Base-by-base conservation (phyloP, 1,140 invertebrate genomes). In the Brachionus rotundiformis region DNA sequence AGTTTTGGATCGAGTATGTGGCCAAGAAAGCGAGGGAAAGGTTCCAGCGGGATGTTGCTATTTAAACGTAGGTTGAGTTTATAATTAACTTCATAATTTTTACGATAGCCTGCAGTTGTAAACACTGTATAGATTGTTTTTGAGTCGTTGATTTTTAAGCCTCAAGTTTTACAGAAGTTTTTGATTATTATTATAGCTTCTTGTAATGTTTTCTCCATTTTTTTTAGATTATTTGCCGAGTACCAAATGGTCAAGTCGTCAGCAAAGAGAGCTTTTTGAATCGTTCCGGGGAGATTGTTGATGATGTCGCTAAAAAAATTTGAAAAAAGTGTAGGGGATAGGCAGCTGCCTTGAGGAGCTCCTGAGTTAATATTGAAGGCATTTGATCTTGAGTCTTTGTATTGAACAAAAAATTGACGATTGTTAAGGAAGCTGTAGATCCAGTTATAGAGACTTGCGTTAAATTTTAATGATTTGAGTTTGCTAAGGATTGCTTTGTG, bases 101-200 rank as follows among this genome's bases (percentile, higher is more conserved):
- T 3, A 3, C 59, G 3, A 63, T 63, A 63, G 19, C 59, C 59
- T 8, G 27, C 59, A 8, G 27, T 63, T 8, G 27, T 63, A 13
- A 63, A 63, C 13, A 63, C 59, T 25, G 59, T 25, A 27, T 63
- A 63, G 59, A 63, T 13, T 13, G 59, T 63, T 63, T 63, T 63
- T 11, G 59, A 63, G 25, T 13, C 5, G 25, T 63, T 63, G 19
- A 63, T 25, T 63, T 63, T 63, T 63, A 63, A 13, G 25, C 59
- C 59, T 25, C 59, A 63, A 6, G 11, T 25, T 4, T 13, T 23
- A 13, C 59, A 63, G 27, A 8, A 63, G 11, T 3, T 63, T 63
- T 63, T 25, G 2, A 63, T 63, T 23, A 25, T 25, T 23, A 8
- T 13, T 7, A 63, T 63, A 1, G 59, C 59, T 13, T 25, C 25